Evolutionary conservation across 2,797 vertebrate genomes (phyloP).

Genomic region (Phaenicophaeus curvirostris): DNA sequence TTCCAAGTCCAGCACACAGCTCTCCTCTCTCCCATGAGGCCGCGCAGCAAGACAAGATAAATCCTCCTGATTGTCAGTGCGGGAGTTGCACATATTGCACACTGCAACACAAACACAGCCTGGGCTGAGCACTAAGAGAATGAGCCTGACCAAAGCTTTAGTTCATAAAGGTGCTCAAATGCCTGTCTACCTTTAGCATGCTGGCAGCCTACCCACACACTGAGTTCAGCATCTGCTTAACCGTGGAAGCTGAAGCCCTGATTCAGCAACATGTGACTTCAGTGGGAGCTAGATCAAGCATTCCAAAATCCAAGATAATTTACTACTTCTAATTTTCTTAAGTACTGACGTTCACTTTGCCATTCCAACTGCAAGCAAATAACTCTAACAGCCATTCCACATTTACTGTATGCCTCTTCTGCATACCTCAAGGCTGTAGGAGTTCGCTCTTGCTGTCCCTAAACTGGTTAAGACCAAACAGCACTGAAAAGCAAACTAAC

Average conservation of each 20-base stretch:
- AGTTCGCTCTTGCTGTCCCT: not conserved
- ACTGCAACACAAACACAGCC: constrained; percentile 1
- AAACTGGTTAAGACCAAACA: not conserved
- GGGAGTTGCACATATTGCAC: not conserved
- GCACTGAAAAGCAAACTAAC: not conserved
- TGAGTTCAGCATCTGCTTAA: constrained; percentile 16
- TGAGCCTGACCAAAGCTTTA: not conserved
- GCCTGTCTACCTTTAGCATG: not conserved
- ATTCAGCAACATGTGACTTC: constrained; percentile 47
- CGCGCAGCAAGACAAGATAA: not conserved
- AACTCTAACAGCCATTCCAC: not conserved
- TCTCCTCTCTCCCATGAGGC: not conserved
- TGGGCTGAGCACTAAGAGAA: not conserved
- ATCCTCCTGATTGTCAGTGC: not conserved
- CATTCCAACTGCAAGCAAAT: not conserved
- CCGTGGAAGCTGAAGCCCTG: constrained; percentile 18
- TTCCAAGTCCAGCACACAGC: not conserved
- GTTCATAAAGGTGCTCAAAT: not conserved
- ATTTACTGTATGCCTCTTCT: not conserved
- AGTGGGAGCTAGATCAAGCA: constrained; percentile 35
- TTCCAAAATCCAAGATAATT: constrained; percentile 40
- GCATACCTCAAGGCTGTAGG: not conserved
- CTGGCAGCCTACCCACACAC: not conserved
- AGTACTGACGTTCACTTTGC: not conserved
- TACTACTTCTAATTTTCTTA: constrained; percentile 13